phyloP scores from a whole-genome alignment of 2,888 invertebrate genomes.

The Encarsia formosa region DNA sequence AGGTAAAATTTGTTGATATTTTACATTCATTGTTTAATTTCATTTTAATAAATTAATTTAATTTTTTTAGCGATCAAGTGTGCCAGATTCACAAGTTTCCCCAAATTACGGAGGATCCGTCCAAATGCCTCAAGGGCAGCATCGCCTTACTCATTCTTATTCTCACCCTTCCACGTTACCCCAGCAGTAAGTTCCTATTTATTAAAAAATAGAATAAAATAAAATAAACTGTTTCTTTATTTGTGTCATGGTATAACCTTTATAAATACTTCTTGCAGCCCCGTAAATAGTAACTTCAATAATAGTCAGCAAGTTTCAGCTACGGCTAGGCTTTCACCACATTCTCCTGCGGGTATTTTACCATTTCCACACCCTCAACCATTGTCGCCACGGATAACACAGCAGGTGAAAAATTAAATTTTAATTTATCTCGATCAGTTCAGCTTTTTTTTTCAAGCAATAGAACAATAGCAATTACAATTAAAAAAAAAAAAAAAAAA shows the following conservation, averaged over 20 bases:
- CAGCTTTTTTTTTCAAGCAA: no score
- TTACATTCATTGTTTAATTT: not conserved
- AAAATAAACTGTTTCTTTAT: no score
- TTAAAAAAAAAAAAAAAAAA: no score
- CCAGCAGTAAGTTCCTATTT: conserved; percentile 45
- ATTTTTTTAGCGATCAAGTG: conserved; percentile 51
- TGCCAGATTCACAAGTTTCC: conserved; percentile 60
- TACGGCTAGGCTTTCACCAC: conserved; percentile 57
- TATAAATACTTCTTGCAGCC: not conserved
- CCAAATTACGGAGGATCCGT: conserved; percentile 58
- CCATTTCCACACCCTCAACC: conserved; percentile 55
- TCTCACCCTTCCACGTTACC: conserved; percentile 48
- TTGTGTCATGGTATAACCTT: no score
- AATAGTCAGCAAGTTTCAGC: conserved; percentile 50
- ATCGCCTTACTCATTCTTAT: conserved; percentile 49
- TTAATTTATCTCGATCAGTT: no score
- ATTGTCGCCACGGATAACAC: conserved; percentile 57
- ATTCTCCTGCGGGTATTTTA: conserved; percentile 51
- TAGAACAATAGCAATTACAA: no score
- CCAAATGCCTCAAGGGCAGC: conserved; percentile 50
- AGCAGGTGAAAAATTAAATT: conserved; percentile 52
- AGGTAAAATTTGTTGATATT: conserved; percentile 50
- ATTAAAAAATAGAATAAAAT: conserved; percentile 4
- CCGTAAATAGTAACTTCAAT: conserved; percentile 51
- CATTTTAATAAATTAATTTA: conserved; percentile 2